A percentile compares a stretch with the other conserved stretches of the same genome.
Evolutionary conservation across 2,113 vertebrate species (phyloP).

Genomic region (Hipposideros armiger): DNA sequence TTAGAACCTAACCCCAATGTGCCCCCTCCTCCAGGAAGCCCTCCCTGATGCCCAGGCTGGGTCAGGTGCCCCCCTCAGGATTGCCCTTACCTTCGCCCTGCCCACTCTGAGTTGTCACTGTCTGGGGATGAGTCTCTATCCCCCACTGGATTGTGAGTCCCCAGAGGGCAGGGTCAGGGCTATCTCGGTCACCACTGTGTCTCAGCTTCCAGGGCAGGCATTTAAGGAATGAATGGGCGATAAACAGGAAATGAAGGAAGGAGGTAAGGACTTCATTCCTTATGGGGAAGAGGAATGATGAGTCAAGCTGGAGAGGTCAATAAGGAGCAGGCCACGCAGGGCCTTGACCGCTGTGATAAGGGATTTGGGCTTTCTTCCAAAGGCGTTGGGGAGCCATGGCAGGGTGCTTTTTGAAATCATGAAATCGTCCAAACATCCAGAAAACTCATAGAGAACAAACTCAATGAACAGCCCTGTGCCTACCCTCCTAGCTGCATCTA

Average conservation of each 20-base stretch:
- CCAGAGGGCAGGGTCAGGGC: background rate
- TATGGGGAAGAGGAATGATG: background rate
- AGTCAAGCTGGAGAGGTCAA: background rate
- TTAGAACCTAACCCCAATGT: background rate
- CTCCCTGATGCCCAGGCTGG: background rate
- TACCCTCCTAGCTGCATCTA: background rate
- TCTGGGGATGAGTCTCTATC: background rate
- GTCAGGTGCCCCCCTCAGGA: background rate
- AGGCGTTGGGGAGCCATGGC: background rate
- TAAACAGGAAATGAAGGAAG: constrained; percentile 69
- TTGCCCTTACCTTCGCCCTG: background rate
- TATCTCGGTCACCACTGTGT: background rate
- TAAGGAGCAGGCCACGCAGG: background rate
- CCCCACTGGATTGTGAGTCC: background rate
- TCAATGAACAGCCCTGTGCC: no score
- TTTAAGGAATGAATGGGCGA: constrained; percentile 49
- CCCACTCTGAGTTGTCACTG: background rate
- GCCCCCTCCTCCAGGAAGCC: constrained; percentile 36
- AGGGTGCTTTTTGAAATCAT: background rate
- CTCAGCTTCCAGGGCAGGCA: background rate
- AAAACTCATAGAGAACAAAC: background rate
- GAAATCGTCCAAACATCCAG: background rate
- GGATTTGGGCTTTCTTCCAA: background rate
- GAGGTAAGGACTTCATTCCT: constrained; percentile 55
- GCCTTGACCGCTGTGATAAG: background rate